These are phyloP conservation scores for Empidonax traillii DNA, from an alignment of 2,113 vertebrate genomes.

Conservation along the genomic window DNA sequence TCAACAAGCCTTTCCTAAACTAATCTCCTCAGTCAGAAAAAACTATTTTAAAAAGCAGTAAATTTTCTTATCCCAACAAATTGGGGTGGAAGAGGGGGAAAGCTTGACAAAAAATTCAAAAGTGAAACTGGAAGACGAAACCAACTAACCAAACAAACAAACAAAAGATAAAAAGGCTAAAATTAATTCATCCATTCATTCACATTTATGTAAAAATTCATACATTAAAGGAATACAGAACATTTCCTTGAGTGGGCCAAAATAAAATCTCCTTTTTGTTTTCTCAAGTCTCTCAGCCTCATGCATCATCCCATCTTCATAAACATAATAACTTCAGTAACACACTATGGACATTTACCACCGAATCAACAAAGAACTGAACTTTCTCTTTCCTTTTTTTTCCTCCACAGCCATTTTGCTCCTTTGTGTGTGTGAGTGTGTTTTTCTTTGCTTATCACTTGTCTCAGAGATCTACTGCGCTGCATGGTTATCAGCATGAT, in stretches of 20 bases:
- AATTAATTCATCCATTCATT: background rate
- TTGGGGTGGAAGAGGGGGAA: accelerated
- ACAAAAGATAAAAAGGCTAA: background rate
- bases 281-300: background rate
- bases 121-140: background rate
- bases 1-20: background rate
- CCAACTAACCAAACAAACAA: background rate
- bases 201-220: background rate
- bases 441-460: background rate
- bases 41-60: background rate
- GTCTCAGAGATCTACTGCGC: background rate
- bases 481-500: background rate
- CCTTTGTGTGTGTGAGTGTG: background rate
- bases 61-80: background rate
- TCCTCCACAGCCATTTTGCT: background rate
- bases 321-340: background rate
- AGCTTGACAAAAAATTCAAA: background rate
- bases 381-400: background rate
- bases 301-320: background rate
- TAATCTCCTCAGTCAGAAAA: background rate
- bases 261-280: background rate
- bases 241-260: background rate
- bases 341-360: background rate
- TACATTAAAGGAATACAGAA: background rate
- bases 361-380: background rate